Evolutionary conservation across 2,888 invertebrate genomes (phyloP), one percentile per base, ranked within the genome.

Genomic region (Athalia rosae): DNA sequence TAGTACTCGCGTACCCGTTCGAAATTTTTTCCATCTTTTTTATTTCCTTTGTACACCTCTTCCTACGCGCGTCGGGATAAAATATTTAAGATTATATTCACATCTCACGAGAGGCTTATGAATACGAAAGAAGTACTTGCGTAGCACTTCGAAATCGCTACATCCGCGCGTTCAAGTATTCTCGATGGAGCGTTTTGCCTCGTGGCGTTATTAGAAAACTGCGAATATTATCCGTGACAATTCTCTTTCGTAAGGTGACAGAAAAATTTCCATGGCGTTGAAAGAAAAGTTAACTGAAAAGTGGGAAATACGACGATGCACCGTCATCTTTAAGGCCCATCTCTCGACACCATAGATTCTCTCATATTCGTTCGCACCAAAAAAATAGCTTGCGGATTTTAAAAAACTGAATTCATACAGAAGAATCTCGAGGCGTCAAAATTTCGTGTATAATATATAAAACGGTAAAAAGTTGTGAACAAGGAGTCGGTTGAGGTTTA

Each of bases 71-170:
- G 80, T 79, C 85, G 86, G 88, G 88, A 88, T 87, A 88, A 84
- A 88, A 88, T 88, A 88, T n/a, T 53, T 11, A 53, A 88, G 87
- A 88, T 87, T 86, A 87, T 85, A 83, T 84, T 6, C 84, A 83
- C 84, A 50, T 53, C 43, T 28, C 58, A 56, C 58, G 71, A 71
- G 71, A 67, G 15, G 58, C 71, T 56, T 53, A 53, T 86, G 87
- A 88, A 86, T 88, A 87, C 86, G 83, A 84, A 86, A 86, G 85
- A 86, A 87, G 87, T 88, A 84, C 85, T 77, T 45, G 56, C 45
- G n/a, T 58, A 58, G 71, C 71, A 71, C 71, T 71, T 71, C 58
- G 15, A 45, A 58, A 45, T 71, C 50, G 56, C 71, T 58, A 2
- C 13, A 45, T 28, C 6, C 43, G 28, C 28, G 28, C 28, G 28